A percentile compares a stretch with the other conserved stretches of the same genome.
phyloP scores from a whole-genome alignment of 2,888 invertebrate genomes.

The Sarcophaga variegata region DNA sequence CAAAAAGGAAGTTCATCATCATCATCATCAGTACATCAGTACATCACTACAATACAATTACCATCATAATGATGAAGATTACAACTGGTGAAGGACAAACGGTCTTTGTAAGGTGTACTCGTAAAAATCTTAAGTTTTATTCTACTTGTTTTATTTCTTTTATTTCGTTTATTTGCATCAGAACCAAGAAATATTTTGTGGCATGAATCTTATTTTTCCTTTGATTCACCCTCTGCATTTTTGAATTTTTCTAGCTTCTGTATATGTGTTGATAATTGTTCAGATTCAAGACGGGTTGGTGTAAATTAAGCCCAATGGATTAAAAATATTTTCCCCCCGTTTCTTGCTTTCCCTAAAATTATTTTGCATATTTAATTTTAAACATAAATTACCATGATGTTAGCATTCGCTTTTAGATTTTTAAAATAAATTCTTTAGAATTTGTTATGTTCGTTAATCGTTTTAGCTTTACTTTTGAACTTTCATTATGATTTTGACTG shows the following conservation, averaged over 20 bases:
- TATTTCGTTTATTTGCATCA: background rate
- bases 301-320: constrained; percentile 63
- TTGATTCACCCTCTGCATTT: constrained; percentile 22
- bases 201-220: constrained; percentile 15
- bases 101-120: constrained; percentile 20
- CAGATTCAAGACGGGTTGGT: constrained; percentile 24
- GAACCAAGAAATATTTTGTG: constrained; percentile 3
- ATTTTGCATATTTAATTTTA: constrained; percentile 30
- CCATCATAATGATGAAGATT: constrained; percentile 49
- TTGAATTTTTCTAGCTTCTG: background rate
- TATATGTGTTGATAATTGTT: constrained; percentile 17
- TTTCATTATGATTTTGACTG: constrained; percentile 50
- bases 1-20: constrained; percentile 78
- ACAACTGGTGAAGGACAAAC: constrained; percentile 5
- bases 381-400: constrained; percentile 29
- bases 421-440: background rate
- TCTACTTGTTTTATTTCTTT: background rate
- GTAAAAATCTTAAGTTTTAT: constrained; percentile 35
- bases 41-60: constrained; percentile 44
- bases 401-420: background rate
- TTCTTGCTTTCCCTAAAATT: constrained; percentile 30
- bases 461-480: constrained; percentile 55
- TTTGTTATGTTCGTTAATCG: constrained; percentile 40
- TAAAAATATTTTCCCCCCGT: constrained; percentile 20
- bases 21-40: constrained; percentile 57